Evolutionary conservation across 2,888 invertebrate species (phyloP).

Genomic region (Yponomeuta sedellus): DNA sequence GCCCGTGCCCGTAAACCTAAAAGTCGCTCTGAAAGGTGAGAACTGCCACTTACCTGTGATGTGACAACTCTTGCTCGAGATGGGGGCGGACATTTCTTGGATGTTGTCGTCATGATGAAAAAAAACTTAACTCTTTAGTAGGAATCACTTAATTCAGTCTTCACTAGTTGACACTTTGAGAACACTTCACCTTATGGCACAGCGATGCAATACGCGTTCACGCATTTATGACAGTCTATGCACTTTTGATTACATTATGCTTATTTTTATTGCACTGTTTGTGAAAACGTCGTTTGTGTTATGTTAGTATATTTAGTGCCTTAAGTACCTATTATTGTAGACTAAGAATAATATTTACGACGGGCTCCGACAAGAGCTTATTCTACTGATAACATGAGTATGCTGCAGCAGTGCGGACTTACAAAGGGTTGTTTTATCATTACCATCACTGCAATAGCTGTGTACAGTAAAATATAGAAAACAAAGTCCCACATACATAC

Average conservation of each 20-base stretch:
- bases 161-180: not conserved
- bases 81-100: not conserved
- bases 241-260: not conserved
- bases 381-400: too few species aligned
- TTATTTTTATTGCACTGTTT: not conserved
- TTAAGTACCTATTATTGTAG: too few species aligned
- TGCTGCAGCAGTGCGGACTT: too few species aligned
- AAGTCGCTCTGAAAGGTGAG: not conserved
- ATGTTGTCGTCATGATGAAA: not conserved
- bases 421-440: too few species aligned
- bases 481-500: too few species aligned
- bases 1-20: too few species aligned
- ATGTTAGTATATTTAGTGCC: not conserved
- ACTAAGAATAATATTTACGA: too few species aligned
- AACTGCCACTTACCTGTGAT: not conserved
- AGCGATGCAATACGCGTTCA: not conserved
- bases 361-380: too few species aligned
- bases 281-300: not conserved
- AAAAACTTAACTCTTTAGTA: not conserved
- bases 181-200: not conserved
- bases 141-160: not conserved
- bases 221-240: not conserved
- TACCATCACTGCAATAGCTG: too few species aligned
- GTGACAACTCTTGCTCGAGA: not conserved
- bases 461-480: too few species aligned